Evolutionary conservation across 2,113 vertebrate species (phyloP).

Genomic region (Epinephelus fuscoguttatus): DNA sequence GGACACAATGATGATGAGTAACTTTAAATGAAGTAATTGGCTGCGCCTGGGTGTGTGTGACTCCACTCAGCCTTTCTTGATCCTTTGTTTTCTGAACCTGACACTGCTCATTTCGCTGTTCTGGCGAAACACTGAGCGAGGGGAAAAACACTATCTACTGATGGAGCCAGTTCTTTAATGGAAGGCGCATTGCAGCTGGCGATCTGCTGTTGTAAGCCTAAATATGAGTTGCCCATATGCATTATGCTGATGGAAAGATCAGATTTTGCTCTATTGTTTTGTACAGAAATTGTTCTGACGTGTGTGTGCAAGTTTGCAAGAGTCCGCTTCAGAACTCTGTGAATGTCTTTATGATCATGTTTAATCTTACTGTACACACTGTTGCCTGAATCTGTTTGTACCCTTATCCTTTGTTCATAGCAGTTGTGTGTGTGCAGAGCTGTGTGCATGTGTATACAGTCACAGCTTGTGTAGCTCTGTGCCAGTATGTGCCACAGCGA

Average conservation of each 20-base stretch:
- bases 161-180: conserved; percentile 32
- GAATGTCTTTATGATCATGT: background rate
- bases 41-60: conserved; percentile 29
- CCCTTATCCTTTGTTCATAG: conserved; percentile 39
- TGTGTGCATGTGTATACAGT: conserved; percentile 14
- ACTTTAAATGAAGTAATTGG: conserved; percentile 41
- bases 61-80: conserved; percentile 40
- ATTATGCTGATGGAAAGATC: conserved; percentile 30
- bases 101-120: conserved; percentile 44
- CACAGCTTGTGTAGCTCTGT: conserved; percentile 43
- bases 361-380: conserved; percentile 16
- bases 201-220: conserved; percentile 50
- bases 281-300: conserved; percentile 12
- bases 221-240: conserved; percentile 43
- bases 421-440: conserved; percentile 1
- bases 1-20: conserved; percentile 31
- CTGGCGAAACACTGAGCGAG: conserved; percentile 35
- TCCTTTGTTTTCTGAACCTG: conserved; percentile 57
- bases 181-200: conserved; percentile 41
- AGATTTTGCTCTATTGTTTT: conserved; percentile 25
- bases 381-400: conserved; percentile 17
- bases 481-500: conserved; percentile 63
- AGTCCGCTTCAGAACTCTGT: background rate
- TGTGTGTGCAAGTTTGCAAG: conserved; percentile 1
- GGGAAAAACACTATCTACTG: conserved; percentile 30